Evolutionary conservation across 1,140 invertebrate genomes (phyloP).

Genomic region (Drosophila chauvacae): DNA sequence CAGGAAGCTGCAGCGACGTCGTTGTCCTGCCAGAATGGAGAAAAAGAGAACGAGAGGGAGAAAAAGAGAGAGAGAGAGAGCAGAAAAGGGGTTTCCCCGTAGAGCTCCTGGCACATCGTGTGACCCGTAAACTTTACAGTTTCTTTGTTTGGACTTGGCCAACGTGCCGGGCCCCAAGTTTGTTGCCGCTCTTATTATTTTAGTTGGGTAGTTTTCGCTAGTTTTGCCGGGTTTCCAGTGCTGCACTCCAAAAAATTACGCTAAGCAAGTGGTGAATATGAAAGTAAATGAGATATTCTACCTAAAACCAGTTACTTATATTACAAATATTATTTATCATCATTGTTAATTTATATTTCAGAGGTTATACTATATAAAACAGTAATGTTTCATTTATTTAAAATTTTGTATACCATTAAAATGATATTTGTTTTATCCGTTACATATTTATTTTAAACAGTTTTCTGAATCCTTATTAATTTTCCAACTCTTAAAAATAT

Average conservation of each 20-base stretch:
- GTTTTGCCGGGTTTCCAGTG: slow-evolving; percentile 12
- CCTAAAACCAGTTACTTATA: too few relatives aligned
- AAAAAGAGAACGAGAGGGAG: background rate
- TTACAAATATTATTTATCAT: too few relatives aligned
- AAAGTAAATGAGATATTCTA: background rate
- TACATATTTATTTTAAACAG: too few relatives aligned
- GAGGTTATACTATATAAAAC: background rate
- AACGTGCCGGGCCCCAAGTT: slow-evolving; percentile 57
- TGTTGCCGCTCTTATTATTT: slow-evolving; percentile 79
- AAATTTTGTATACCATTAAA: too few relatives aligned
- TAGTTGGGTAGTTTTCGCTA: slow-evolving; percentile 64
- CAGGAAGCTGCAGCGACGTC: slow-evolving; percentile 69
- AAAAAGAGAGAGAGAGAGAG: too few relatives aligned
- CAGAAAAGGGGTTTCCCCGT: slow-evolving; percentile 4
- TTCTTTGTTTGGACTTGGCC: slow-evolving; percentile 79
- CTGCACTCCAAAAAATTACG: background rate
- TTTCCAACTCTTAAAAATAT: background rate
- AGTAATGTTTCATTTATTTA: too few relatives aligned
- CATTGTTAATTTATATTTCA: too few relatives aligned
- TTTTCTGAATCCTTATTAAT: background rate
- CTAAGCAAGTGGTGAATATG: too few relatives aligned
- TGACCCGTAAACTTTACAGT: slow-evolving; percentile 79
- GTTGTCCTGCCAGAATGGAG: slow-evolving; percentile 46
- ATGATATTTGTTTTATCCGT: too few relatives aligned
- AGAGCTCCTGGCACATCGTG: slow-evolving; percentile 56